Evolutionary conservation across 2,113 vertebrate species (phyloP), one percentile per base, ranked within the genome.

Genomic region (Centropus bengalensis): DNA sequence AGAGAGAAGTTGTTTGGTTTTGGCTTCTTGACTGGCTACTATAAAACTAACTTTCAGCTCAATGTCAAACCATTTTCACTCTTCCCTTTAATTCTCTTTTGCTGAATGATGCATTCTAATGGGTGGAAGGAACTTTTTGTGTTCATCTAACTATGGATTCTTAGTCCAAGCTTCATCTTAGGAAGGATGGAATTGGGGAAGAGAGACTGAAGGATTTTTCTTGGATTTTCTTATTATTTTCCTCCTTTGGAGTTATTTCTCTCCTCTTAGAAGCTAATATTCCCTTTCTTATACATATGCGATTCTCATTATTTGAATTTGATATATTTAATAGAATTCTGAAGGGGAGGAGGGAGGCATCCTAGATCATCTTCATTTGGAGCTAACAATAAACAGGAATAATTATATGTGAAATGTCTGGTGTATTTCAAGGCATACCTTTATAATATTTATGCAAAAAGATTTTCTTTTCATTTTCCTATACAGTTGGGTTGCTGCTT

Each of bases 121-220:
- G 55, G 11, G 16, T 73, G 40, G 21, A n/a, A 74, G 40, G 84
- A 76, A 76, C 45, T 56, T 90, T 0, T 77, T 89, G 30, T 63
- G 80, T 85, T 32, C 45, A 45, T 92, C 69, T 95, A 95, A 92
- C 56, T 92, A 79, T 91, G 67, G 81, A 59, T 87, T 87, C 91
- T 91, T 93, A 84, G 87, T 92, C 58, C 62, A 89, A 85, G 49
- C 84, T 79, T 95, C 81, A 73, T 85, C 45, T 92, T 93, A 87
- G 87, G 70, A 80, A 82, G 63, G 63, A 73, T 91, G 78, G 81
- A 82, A 92, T 85, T 87, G 78, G 82, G 75, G 70, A 91, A 91
- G 36, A 91, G 70, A 89, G 62, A 87, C 81, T 92, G 85, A 89
- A 91, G 32, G 26, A 77, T 82, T 89, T n/a, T 40, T 82, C 62